These are phyloP conservation scores for Drosophila meridionalis DNA, from an alignment of 2,888 invertebrate species.

Conservation along the genomic window DNA sequence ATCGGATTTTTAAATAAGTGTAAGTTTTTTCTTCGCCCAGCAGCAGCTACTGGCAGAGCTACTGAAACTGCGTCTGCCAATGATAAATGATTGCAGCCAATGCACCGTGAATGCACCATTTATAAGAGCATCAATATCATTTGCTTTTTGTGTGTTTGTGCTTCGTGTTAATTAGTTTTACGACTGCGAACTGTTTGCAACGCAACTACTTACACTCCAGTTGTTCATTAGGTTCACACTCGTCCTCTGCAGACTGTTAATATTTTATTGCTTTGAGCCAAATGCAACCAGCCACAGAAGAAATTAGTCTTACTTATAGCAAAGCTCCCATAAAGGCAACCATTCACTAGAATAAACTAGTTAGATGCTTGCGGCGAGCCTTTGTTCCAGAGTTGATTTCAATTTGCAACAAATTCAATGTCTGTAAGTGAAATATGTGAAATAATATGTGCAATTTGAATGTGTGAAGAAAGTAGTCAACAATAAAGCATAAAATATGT, in stretches of 20 bases:
- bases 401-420: not conserved
- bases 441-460: not conserved
- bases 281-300: not conserved
- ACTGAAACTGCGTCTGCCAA: constrained; percentile 4
- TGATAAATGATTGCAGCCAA: constrained; percentile 31
- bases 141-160: not conserved
- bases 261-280: not conserved
- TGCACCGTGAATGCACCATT: constrained; percentile 3
- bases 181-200: not conserved
- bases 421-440: not conserved
- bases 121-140: not conserved
- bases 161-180: constrained; percentile 3
- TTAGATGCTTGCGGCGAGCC: not conserved
- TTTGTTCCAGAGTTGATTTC: not conserved
- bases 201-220: not conserved
- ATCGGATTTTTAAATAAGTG: not conserved
- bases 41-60: not conserved
- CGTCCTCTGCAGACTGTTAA: not conserved
- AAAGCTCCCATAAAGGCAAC: not conserved
- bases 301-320: not conserved
- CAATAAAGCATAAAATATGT: not conserved
- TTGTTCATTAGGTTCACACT: not conserved
- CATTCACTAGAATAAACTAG: not conserved
- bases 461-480: not conserved
- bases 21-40: not conserved